Base-by-base conservation (phyloP, 2,888 invertebrate genomes). In the Arctia plantaginis region DNA sequence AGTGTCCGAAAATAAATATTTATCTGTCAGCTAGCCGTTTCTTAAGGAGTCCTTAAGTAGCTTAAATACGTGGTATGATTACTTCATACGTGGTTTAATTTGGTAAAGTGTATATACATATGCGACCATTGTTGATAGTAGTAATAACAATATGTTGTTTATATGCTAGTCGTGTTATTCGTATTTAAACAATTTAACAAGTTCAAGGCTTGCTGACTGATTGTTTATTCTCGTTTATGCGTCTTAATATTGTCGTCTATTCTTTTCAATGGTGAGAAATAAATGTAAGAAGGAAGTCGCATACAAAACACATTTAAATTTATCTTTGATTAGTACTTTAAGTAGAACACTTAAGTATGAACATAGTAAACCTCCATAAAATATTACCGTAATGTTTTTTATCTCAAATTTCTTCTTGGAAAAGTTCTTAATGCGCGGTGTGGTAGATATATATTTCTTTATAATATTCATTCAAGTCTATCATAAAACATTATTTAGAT, bases 131-230 rank as follows among this genome's bases (percentile, higher is more conserved):
- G 82, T 70, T 75, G 74, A 23, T 72, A 83, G 79, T 82, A 66
- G 72, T 77, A 83, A 82, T 80, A 74, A 66, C 39, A 33, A 69
- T 75, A 82, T 72, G 66, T 74, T 75, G 64, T 66, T 69, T 66
- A 51, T 39, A 27, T 65, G 47, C 62, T 65, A 44, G 44, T 41
- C 65, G 44, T 51, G 51, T 51, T 23, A n/a, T 66, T 71, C 55
- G 13, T 51, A 55, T 71, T 71, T 30, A 30, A 35, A 47, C 55
- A 69, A 69, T 47, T 67, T 67, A 67, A 67, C 18, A 30, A 30
- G 35, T 69, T 69, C 55, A 69, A 69, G 55, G 69, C 27, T 69
- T 69, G 59, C 39, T 27, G 55, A 55, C 8, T 69, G 51, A 20
- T 33, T 69, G 23, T 69, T 68, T 51, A 30, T 23, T 51, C 8